Percentiles rank a stretch among this genome's conserved stretches.
These are phyloP conservation scores for Idaea aversata DNA, from an alignment of 2,888 invertebrate genomes.

Conservation along the genomic window DNA sequence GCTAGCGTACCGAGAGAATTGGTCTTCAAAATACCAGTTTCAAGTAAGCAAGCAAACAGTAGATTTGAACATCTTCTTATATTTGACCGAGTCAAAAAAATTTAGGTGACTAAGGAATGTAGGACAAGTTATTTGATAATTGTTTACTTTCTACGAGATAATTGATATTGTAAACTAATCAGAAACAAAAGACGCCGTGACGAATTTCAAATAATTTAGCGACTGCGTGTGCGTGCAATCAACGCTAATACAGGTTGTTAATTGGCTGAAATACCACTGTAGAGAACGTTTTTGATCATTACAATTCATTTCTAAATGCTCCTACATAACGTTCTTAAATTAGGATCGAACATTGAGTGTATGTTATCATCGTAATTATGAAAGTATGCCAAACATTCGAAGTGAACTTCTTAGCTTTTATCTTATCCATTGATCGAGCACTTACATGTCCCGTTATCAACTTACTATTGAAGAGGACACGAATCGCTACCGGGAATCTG, in stretches of 20 bases:
- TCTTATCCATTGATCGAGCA: slow-evolving; percentile 14
- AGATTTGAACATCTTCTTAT: slow-evolving; percentile 31
- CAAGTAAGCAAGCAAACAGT: background rate
- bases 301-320: background rate
- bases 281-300: background rate
- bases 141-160: slow-evolving; percentile 27
- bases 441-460: slow-evolving; percentile 29
- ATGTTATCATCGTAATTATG: slow-evolving; percentile 14
- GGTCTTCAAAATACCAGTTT: background rate
- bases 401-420: background rate
- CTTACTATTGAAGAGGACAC: slow-evolving; percentile 43
- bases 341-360: background rate
- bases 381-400: background rate
- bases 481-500: slow-evolving; percentile 41
- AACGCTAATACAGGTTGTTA: slow-evolving; percentile 8
- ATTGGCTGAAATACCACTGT: slow-evolving; percentile 11
- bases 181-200: slow-evolving; percentile 15
- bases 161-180: slow-evolving; percentile 24
- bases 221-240: slow-evolving; percentile 2
- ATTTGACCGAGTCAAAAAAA: slow-evolving; percentile 19
- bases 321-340: background rate
- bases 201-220: slow-evolving; percentile 12
- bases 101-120: slow-evolving; percentile 25
- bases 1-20: slow-evolving; percentile 5
- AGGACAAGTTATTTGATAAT: slow-evolving; percentile 24